Evolutionary conservation across 2,888 invertebrate species (phyloP).

Genomic region (Caenorhabditis sp.): DNA sequence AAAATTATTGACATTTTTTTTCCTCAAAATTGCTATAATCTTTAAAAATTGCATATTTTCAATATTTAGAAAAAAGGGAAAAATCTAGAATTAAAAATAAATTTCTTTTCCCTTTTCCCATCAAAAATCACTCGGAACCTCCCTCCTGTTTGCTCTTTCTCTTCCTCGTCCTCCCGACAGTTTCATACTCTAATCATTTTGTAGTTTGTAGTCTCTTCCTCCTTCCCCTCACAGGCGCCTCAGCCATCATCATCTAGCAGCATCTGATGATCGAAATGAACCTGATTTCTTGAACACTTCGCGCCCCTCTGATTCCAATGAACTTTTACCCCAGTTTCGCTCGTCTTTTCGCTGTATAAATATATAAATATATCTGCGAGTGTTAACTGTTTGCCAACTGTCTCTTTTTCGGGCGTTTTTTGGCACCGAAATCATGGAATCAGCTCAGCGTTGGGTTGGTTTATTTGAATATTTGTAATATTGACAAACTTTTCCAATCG

Average conservation of each 20-base stretch:
- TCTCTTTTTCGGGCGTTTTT: not conserved
- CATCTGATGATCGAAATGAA: constrained; percentile 1
- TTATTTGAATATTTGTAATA: no score
- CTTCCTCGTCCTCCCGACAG: not conserved
- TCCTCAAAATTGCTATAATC: no score
- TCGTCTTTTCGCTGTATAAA: not conserved
- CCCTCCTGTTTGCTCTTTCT: not conserved
- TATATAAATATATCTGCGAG: not conserved
- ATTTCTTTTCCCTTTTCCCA: no score
- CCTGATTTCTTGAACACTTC: constrained; percentile 1
- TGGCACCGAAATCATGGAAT: no score
- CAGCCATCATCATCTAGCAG: no score
- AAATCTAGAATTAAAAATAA: no score
- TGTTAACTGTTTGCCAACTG: not conserved
- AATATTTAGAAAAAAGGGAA: no score
- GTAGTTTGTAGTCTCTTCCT: constrained; percentile 1
- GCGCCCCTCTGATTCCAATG: not conserved
- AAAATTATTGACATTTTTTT: no score
- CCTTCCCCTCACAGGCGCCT: not conserved
- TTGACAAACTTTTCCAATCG: no score
- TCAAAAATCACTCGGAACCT: not conserved
- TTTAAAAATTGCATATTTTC: no score
- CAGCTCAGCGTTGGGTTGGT: no score
- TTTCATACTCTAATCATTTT: not conserved
- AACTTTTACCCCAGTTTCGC: not conserved